Base-by-base conservation (phyloP, 1,140 invertebrate species). In the Lordiphosa stackelbergi region DNA sequence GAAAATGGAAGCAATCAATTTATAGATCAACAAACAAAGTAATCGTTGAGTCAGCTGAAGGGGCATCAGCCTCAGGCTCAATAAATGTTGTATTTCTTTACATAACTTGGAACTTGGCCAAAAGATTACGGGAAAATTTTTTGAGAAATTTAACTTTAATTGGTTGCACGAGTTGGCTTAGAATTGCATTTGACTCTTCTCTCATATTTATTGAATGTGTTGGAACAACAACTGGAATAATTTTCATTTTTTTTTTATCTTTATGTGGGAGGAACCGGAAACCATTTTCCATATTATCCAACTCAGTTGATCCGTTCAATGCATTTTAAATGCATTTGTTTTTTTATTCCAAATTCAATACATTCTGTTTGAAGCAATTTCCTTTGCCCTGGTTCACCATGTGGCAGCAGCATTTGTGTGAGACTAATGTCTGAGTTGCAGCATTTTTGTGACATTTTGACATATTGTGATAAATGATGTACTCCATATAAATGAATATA, bases 381-480 rank as follows among this genome's bases (percentile, higher is more conserved):
- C 22, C 41, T 38, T 19, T 5, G 10, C 1, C 28, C 28, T 31
- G 28, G 24, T 46, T 46, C 11, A 12, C 13, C 24, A 43, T 38
- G 19, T 46, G 43, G 43, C 24, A 46, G 43, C 16, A 46, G 13
- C 43, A 46, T 46, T 46, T 46, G 43, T 31, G 11, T 31, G 11
- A 6, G 22, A 24, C 22, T 12, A 31, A 22, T 19, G 16, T 13
- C 7, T 19, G 24, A 13, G 43, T 24, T 46, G 43, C 11, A 46
- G 24, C 43, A 46, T 46, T 46, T 46, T 46, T 46, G 11, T 16
- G 62, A 66, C 62, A 66, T 53, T 53, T 66, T 66, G 62, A 66
- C 64, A 66, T 52, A 66, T 66, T 66, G 46, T 66, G 62, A 66
- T 66, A 66, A 66, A 66, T 66, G 40, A 46, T 66, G 37, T 56